Base-by-base conservation (phyloP, 2,797 vertebrate species). In the Naso thynnoides region DNA sequence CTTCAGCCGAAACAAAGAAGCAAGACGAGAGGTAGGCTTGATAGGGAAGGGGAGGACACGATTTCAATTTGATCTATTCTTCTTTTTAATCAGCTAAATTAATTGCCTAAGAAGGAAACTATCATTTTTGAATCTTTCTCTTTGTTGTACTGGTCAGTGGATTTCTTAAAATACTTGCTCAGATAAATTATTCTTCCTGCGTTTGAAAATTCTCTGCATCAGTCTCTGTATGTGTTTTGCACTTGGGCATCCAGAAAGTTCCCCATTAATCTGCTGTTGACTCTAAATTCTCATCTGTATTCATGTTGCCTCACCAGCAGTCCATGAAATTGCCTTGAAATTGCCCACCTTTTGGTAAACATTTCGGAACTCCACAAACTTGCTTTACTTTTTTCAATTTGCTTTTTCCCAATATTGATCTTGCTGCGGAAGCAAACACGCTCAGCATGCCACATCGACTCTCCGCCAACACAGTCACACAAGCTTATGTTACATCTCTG, bases 1-100 rank as follows among this genome's bases (percentile, higher is more conserved):
- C 66, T 94, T 18, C 91, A 95, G 84, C 75, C 92, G 21, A 93
- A 95, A 81, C 81, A 92, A 79, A 86, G 82, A 65, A 90, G 81
- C 79, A 87, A 90, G 76, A 64, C 67, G 27, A 83, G 81, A 94
- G 91, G 90, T 95, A 94, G 85, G 88, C 69, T 58, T 64, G 44
- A 67, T 41, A n/a, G 38, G 27, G 50, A 29, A 33, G 4, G 8
- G 18, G 44, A 48, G 14, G 14, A 33, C 48, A 21, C 2, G 0
- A 2, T 54, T 39, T 57, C n/a, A 1, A 63, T 55, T 49, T 21
- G 8, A 7, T 59, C 0, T 0, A 4, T 48, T 6, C 55, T 33
- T 23, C 2, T 33, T 1, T 1, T 29, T 4, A 4, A 42, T 4
- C 36, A 65, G 27, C 33, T 56, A 19, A 63, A 50, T 15, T 10